Conservation (phyloP, 2,888 invertebrate species). For the Beris morrisii region DNA sequence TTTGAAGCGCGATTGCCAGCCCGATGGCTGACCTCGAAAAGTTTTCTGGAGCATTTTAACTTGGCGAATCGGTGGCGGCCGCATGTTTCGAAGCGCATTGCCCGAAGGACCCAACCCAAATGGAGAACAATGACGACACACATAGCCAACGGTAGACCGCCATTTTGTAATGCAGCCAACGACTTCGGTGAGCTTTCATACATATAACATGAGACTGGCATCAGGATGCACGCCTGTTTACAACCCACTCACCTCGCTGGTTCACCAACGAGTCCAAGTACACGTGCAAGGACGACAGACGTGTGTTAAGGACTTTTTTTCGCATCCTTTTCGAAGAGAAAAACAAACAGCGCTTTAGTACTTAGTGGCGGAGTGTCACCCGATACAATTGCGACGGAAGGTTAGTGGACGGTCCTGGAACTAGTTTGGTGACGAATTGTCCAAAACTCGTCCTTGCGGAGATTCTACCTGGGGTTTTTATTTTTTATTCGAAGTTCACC, state of each 20-base stretch:
- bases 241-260: no score
- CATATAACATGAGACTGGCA: slow-evolving; percentile 36
- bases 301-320: no score
- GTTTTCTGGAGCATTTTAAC: slow-evolving; percentile 25
- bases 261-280: no score
- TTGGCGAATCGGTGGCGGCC: background rate
- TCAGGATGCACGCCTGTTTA: background rate
- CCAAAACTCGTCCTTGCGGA: no score
- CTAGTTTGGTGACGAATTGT: no score
- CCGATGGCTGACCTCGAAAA: slow-evolving; percentile 27
- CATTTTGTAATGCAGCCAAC: slow-evolving; percentile 44
- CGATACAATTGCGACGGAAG: no score
- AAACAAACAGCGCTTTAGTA: no score
- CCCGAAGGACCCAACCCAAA: background rate
- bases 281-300: no score
- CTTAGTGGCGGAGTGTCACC: no score
- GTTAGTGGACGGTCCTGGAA: no score
- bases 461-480: no score
- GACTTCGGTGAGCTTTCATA: slow-evolving; percentile 41
- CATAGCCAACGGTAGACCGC: slow-evolving; percentile 39
- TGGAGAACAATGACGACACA: slow-evolving; percentile 32
- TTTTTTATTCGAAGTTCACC: slow-evolving; percentile 13
- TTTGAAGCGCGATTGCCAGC: background rate
- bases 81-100: background rate
- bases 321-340: no score